A percentile compares a stretch with the other conserved stretches of the same genome.
These are phyloP conservation scores for Cantharis rufa DNA, from an alignment of 2,888 invertebrate genomes.

Conservation along the genomic window DNA sequence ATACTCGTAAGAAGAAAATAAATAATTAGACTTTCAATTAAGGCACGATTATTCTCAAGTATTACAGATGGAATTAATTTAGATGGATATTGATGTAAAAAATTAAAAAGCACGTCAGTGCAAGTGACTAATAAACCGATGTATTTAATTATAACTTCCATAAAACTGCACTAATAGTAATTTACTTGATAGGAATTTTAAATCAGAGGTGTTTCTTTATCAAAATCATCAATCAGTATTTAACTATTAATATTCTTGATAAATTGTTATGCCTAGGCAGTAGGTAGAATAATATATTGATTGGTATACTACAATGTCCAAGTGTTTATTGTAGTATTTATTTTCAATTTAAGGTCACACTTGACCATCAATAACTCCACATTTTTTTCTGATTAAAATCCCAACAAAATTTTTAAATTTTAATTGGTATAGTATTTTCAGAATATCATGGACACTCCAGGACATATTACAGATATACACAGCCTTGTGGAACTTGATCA, in stretches of 20 bases:
- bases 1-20: background rate
- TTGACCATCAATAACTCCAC: background rate
- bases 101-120: background rate
- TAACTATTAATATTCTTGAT: background rate
- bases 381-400: background rate
- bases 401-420: background rate
- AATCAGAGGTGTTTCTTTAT: background rate
- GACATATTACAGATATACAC: background rate
- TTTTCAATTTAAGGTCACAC: background rate
- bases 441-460: background rate
- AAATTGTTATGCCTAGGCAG: background rate
- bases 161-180: background rate
- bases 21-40: background rate
- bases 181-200: background rate
- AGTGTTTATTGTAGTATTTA: background rate
- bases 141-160: background rate
- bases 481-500: no score
- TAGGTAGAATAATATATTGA: background rate
- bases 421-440: background rate
- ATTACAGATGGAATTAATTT: background rate
- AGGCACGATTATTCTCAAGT: background rate
- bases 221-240: background rate
- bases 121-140: background rate
- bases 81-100: background rate
- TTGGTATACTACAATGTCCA: background rate